Evolutionary conservation across 2,113 vertebrate genomes (phyloP).

Genomic region (Sialia sialis): DNA sequence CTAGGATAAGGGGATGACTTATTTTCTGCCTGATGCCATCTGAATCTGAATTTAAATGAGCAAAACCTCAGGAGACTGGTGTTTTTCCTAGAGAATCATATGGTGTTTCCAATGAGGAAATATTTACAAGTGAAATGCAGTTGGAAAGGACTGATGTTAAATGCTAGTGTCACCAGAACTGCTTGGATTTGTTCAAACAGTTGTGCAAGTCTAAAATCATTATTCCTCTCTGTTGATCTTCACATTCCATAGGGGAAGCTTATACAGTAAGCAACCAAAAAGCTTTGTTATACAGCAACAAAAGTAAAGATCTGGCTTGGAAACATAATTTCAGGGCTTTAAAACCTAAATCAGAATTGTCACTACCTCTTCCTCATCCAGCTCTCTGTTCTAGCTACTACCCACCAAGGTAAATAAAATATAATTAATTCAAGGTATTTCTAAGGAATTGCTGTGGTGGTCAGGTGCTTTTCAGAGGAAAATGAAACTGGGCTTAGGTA

Average conservation of each 20-base stretch:
- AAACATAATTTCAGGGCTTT: not conserved
- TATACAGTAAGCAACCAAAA: not conserved
- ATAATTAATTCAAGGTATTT: not conserved
- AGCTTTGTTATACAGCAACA: not conserved
- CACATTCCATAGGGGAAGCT: not conserved
- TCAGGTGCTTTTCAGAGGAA: not conserved
- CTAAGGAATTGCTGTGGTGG: not conserved
- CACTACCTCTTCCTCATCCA: not conserved
- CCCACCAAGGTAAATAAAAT: not conserved
- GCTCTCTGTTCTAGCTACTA: not conserved
- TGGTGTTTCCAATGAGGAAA: not conserved
- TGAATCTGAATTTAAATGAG: constrained; percentile 49
- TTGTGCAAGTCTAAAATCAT: not conserved
- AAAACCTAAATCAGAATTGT: not conserved
- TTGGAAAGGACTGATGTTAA: constrained; percentile 18
- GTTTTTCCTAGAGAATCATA: constrained; percentile 40
- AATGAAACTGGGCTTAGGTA: not conserved
- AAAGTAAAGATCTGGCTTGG: not conserved
- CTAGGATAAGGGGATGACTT: constrained; percentile 11
- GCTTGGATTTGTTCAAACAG: not conserved
- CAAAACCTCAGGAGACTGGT: constrained; percentile 38
- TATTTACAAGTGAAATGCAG: constrained; percentile 33
- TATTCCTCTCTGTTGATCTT: not conserved
- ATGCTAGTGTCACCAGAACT: not conserved
- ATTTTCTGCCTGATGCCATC: constrained; percentile 39